Conservation (phyloP, 2,113 vertebrate genomes). For the Mus spicilegus region DNA sequence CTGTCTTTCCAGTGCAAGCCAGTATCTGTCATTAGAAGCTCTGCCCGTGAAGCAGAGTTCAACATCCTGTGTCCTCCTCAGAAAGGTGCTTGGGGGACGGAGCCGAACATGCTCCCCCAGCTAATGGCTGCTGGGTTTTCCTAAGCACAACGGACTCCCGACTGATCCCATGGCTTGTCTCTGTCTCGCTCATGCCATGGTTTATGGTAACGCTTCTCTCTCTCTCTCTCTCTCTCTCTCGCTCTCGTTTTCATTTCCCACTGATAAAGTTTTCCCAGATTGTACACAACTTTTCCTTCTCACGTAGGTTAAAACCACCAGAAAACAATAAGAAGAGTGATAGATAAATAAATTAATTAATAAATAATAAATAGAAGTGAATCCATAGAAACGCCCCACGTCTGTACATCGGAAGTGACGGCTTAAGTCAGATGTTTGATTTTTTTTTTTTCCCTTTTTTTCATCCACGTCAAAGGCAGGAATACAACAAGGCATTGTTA, state of each 20-base stretch:
- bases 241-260: slow-evolving; percentile 77
- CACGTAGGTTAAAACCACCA: slow-evolving; percentile 81
- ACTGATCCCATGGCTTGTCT: slow-evolving; percentile 72
- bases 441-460: slow-evolving; percentile 87
- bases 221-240: slow-evolving; percentile 53
- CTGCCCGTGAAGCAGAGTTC: slow-evolving; percentile 74
- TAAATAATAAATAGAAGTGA: slow-evolving; percentile 87
- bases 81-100: slow-evolving; percentile 76
- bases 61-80: slow-evolving; percentile 79
- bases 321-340: slow-evolving; percentile 74
- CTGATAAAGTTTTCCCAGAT: slow-evolving; percentile 80
- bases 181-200: slow-evolving; percentile 69
- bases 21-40: slow-evolving; percentile 76
- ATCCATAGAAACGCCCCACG: slow-evolving; percentile 87
- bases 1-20: slow-evolving; percentile 46
- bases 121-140: slow-evolving; percentile 61
- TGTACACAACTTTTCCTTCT: slow-evolving; percentile 83
- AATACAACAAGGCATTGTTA: slow-evolving; percentile 91
- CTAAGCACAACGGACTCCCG: slow-evolving; percentile 71
- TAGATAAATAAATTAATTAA: slow-evolving; percentile 80
- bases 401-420: slow-evolving; percentile 88
- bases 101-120: slow-evolving; percentile 72
- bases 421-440: slow-evolving; percentile 88
- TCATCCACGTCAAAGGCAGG: slow-evolving; percentile 91
- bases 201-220: slow-evolving; percentile 79